Conservation (phyloP, 2,113 vertebrate species). For the Gallinago media region DNA sequence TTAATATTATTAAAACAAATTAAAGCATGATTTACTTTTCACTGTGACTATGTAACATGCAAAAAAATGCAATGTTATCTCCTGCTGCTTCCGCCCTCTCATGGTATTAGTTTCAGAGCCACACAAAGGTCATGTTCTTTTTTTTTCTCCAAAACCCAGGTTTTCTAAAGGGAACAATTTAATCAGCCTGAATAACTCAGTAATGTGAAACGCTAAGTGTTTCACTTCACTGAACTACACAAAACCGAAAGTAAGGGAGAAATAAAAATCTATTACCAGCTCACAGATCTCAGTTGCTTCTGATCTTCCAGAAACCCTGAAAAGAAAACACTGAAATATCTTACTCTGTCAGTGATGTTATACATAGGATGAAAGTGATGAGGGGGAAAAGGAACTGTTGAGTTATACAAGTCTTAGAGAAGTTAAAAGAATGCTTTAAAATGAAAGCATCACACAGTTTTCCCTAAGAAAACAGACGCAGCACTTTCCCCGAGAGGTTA, state of each 20-base stretch:
- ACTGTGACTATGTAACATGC: not conserved
- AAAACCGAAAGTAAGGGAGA: not conserved
- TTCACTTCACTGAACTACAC: not conserved
- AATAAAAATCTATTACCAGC: constrained; percentile 81
- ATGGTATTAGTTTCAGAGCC: not conserved
- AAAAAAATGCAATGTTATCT: not conserved
- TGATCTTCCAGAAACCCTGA: constrained; percentile 81
- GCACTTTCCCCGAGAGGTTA: not conserved
- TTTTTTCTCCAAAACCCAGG: not conserved
- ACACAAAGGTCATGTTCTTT: not conserved
- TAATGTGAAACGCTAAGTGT: not conserved
- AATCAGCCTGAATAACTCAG: not conserved
- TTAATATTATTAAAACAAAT: not conserved
- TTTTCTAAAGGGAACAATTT: not conserved
- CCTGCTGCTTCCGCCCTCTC: constrained; percentile 32
- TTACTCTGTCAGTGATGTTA: not conserved
- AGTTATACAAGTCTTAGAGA: not conserved
- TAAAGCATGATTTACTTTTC: not conserved
- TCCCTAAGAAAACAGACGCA: not conserved
- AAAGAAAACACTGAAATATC: constrained; percentile 22
- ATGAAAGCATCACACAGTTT: not conserved
- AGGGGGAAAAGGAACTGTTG: not conserved
- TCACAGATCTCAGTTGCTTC: constrained; percentile 84
- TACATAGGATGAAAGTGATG: not conserved
- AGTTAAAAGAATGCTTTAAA: not conserved